Percentiles rank a stretch among this genome's conserved stretches.
Evolutionary conservation across 1,140 invertebrate genomes (phyloP).

Genomic region (Drosophila pachea): DNA sequence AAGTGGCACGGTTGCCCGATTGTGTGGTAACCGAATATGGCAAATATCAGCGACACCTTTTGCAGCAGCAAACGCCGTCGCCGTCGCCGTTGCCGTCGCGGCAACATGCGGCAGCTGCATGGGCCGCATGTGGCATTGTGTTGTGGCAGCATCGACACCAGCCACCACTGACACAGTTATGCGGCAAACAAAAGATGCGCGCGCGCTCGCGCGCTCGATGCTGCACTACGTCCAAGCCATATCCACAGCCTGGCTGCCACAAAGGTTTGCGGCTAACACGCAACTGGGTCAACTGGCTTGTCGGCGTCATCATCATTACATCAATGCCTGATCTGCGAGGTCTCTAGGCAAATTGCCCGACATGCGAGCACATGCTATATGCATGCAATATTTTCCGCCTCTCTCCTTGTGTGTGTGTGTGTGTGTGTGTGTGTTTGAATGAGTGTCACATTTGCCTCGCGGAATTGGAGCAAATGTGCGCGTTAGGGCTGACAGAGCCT

Average conservation of each 20-base stretch:
- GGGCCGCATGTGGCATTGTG: conserved; percentile 35
- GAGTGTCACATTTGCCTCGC: conserved; percentile 66
- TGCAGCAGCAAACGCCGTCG: conserved; percentile 11
- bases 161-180: conserved; percentile 40
- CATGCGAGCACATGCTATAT: not conserved
- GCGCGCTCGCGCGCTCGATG: not conserved
- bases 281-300: conserved; percentile 55
- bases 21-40: conserved; percentile 66
- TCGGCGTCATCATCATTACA: conserved; percentile 21
- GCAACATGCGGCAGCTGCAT: conserved; percentile 6
- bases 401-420: not conserved
- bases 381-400: not conserved
- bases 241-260: conserved; percentile 31
- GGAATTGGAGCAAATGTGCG: conserved; percentile 71
- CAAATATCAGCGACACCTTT: conserved; percentile 48
- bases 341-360: conserved; percentile 12
- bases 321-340: conserved; percentile 15
- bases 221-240: not conserved
- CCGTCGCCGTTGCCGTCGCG: not conserved
- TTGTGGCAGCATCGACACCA: conserved; percentile 31
- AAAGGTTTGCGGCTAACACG: conserved; percentile 42
- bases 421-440: conserved; percentile 10
- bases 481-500: conserved; percentile 43
- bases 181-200: conserved; percentile 40
- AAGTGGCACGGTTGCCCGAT: conserved; percentile 6